Evolutionary conservation across 2,888 invertebrate species (phyloP), one percentile per base, ranked within the genome.

Genomic region (Drosophila rubida): DNA sequence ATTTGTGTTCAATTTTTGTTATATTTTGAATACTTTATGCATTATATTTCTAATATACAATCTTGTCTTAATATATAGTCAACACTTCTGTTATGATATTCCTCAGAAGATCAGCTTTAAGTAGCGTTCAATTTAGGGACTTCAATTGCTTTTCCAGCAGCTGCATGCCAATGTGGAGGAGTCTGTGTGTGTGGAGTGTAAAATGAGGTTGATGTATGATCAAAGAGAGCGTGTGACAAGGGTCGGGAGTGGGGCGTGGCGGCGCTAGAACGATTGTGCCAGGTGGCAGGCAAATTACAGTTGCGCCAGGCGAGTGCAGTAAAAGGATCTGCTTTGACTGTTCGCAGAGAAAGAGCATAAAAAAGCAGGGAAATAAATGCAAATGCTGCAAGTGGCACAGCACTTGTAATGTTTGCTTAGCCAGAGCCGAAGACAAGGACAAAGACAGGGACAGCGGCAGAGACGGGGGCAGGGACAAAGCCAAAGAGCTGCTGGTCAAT

Each of bases 171-270:
- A 13, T 49, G 65, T 59, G 8, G 8, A 6, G 11, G 11, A 1
- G n/a, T 23, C 14, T 25, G 35, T 46, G 42, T 30, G 48, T 16
- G 27, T 23, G 23, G 30, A 45, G 49, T 59, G 79, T 48, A 79
- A 80, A 46, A 37, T 32, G 66, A 86, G 35, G 16, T 70, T 63
- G 55, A 83, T 44, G 46, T 58, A 79, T 69, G 69, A 62, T 41
- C 57, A 25, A 25, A 55, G 11, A 19, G 49, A 27, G 54, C 35
- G 16, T 32, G 55, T 62, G 19, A 4, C 19, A 27, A 25, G 11
- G 50, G 9, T 32, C 2, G 9, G 50, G 7, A n/a, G 9, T 7
- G 13, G 13, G 13, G 35, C 30, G 30, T 27, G 13, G 13, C n/a
- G 13, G 35, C 39, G 5, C n/a, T 11, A 32, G 19, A n/a, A n/a